phyloP scores from a whole-genome alignment of 2,113 vertebrate genomes.

The Anhinga rufa region DNA sequence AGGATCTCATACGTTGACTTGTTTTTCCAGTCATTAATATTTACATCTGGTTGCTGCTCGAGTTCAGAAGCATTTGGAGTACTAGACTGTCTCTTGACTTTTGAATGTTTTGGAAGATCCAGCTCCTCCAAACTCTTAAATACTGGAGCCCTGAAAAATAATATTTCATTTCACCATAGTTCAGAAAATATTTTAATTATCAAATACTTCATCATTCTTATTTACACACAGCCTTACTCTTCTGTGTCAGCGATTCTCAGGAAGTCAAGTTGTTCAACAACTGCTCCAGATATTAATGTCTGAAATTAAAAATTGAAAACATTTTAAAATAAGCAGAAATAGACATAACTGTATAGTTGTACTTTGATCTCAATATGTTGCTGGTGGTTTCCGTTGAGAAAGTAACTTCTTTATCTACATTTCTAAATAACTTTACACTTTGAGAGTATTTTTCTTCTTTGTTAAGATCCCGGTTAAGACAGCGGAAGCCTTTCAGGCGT shows the following conservation, averaged over 20 bases:
- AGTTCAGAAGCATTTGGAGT: conserved; percentile 82
- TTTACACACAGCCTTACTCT: conserved; percentile 76
- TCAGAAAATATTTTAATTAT: not conserved
- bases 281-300: conserved; percentile 95
- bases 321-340: not conserved
- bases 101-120: conserved; percentile 94
- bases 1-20: conserved; percentile 85
- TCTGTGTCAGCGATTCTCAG: conserved; percentile 88
- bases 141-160: conserved; percentile 81
- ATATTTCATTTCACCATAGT: not conserved
- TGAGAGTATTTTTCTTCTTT: not conserved
- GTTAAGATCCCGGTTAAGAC: not conserved
- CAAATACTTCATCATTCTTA: not conserved
- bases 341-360: not conserved
- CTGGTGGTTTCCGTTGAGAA: not conserved
- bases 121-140: conserved; percentile 96
- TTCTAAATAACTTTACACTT: not conserved
- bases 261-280: conserved; percentile 96
- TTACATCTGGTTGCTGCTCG: conserved; percentile 86
- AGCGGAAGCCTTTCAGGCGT: not conserved
- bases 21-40: conserved; percentile 81
- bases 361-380: not conserved
- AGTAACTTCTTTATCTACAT: not conserved
- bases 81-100: conserved; percentile 94
- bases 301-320: conserved; percentile 62